Evolutionary conservation across 2,113 vertebrate genomes (phyloP).

Genomic region (Melospiza melodia): DNA sequence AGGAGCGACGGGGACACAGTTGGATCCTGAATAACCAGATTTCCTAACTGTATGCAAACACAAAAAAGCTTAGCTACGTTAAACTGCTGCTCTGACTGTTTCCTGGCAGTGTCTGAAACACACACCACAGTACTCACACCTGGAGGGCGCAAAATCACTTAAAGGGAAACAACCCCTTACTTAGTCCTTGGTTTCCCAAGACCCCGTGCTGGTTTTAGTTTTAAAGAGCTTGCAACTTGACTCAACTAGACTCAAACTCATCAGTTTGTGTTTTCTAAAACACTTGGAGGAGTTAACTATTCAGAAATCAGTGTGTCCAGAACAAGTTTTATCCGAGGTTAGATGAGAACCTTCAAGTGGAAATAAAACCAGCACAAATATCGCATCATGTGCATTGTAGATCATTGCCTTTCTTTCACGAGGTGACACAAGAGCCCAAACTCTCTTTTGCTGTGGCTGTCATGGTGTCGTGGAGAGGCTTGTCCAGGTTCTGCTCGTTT

Average conservation of each 20-base stretch:
- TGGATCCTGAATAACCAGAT: conserved; percentile 47
- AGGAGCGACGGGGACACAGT: background rate
- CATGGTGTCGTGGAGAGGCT: background rate
- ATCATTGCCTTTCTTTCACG: background rate
- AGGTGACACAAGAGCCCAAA: background rate
- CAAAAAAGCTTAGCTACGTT: background rate
- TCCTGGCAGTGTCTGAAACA: conserved; percentile 10
- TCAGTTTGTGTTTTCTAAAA: background rate
- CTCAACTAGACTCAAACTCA: background rate
- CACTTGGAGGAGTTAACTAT: background rate
- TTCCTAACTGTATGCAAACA: conserved; percentile 43
- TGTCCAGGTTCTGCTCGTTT: background rate
- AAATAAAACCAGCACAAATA: background rate
- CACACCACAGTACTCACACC: background rate
- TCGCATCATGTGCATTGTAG: fast-evolving
- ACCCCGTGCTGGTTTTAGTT: background rate
- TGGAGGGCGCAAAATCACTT: background rate
- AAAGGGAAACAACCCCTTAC: background rate
- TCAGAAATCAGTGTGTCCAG: background rate
- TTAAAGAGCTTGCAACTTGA: background rate
- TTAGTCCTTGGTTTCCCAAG: background rate
- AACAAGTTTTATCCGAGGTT: background rate
- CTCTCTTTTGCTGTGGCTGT: background rate
- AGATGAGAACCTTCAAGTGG: background rate
- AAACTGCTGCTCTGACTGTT: conserved; percentile 28